These are phyloP conservation scores for Semaprochilodus insignis DNA, from an alignment of 2,797 vertebrate genomes.

Conservation along the genomic window DNA sequence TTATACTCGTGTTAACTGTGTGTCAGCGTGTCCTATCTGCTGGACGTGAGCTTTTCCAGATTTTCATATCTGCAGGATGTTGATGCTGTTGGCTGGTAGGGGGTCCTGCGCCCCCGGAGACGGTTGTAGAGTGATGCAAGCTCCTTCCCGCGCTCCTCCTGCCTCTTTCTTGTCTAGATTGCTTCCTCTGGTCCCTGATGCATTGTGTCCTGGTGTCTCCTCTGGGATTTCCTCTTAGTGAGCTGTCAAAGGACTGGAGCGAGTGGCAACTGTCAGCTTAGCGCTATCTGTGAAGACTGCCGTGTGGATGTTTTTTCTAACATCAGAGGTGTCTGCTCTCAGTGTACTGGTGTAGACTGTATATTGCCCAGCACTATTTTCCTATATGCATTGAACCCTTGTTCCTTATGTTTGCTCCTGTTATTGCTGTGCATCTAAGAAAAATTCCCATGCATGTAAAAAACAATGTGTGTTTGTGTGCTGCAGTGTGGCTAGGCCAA, in stretches of 20 bases:
- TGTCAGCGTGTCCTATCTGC: conserved; percentile 30
- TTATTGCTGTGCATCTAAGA: too few relatives aligned
- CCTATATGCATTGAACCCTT: too few relatives aligned
- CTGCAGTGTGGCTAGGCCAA: background rate
- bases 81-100: conserved; percentile 57
- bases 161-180: conserved; percentile 47
- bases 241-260: background rate
- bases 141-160: conserved; percentile 48
- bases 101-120: conserved; percentile 60
- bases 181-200: conserved; percentile 45
- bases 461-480: background rate
- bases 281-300: background rate
- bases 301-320: background rate
- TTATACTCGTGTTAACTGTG: conserved; percentile 17
- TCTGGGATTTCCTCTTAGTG: conserved; percentile 7
- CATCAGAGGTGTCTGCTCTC: background rate
- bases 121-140: conserved; percentile 48
- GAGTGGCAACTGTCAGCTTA: background rate
- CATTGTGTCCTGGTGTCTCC: conserved; percentile 28
- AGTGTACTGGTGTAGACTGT: background rate
- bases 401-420: too few relatives aligned
- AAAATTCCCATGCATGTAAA: too few relatives aligned
- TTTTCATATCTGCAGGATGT: conserved; percentile 64
- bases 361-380: too few relatives aligned
- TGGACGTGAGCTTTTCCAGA: conserved; percentile 40